A percentile compares a stretch with the other conserved stretches of the same genome.
Evolutionary conservation across 92 coral and sea anemone genomes (phyloP).

Genomic region (Pocillopora grandis): DNA sequence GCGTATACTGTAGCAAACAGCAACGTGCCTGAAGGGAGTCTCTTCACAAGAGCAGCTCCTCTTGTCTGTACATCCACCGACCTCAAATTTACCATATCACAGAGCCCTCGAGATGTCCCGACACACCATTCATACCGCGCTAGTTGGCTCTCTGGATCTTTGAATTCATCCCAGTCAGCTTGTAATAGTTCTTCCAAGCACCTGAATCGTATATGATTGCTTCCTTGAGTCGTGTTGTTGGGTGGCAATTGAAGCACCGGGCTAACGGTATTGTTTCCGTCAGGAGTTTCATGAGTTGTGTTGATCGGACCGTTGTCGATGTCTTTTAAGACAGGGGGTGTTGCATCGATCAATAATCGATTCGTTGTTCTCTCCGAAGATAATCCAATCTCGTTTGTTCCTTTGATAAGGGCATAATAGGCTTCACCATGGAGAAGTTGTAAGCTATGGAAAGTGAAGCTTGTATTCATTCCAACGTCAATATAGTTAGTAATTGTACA

Average conservation of each 20-base stretch:
- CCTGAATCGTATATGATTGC: constrained; percentile 48
- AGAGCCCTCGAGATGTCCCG: constrained; percentile 69
- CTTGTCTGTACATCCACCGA: constrained; percentile 34
- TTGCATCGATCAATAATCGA: constrained; percentile 67
- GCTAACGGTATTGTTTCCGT: constrained; percentile 21
- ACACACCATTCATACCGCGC: constrained; percentile 80
- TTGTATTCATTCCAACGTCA: constrained; percentile 56
- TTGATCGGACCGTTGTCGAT: constrained; percentile 22
- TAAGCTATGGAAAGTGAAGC: constrained; percentile 48
- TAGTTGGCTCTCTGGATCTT: constrained; percentile 76
- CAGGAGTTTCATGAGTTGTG: constrained; percentile 38
- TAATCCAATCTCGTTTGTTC: constrained; percentile 75
- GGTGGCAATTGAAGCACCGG: not conserved
- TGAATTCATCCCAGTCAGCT: constrained; percentile 84
- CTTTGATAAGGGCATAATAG: constrained; percentile 70
- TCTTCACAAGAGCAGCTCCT: constrained; percentile 58
- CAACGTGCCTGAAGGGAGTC: constrained; percentile 60
- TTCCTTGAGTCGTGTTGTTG: not conserved
- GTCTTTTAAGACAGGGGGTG: constrained; percentile 65
- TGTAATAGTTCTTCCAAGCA: constrained; percentile 74
- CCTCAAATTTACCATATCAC: constrained; percentile 68
- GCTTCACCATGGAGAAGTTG: constrained; percentile 56
- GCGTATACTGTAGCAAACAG: constrained; percentile 77
- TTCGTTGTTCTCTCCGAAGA: constrained; percentile 53
- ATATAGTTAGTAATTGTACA: constrained; percentile 55